Evolutionary conservation across 2,888 invertebrate genomes (phyloP), one percentile per base, ranked within the genome.

Genomic region (Tryphoninae sp.): DNA sequence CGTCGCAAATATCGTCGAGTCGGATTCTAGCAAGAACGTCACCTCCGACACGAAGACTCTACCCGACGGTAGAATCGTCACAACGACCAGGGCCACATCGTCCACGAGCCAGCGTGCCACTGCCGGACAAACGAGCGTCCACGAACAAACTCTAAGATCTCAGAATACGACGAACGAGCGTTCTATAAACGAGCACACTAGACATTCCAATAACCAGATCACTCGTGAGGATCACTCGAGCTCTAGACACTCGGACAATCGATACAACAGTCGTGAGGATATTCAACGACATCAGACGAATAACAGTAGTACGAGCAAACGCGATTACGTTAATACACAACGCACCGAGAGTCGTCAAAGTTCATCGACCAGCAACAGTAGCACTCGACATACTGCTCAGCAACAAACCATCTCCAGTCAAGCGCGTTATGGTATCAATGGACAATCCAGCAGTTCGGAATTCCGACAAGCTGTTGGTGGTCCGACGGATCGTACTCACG

Each of bases 31-130:
- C 4, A 85, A 71, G 16, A 83, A 19, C 59, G 51, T 83, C 2
- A 84, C 86, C 8, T 90, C 89, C 9, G 93, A 93, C 83, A 91
- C 92, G 1, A 93, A 92, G 84, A 92, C 92, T 53, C 83, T 93
- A 23, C 89, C 92, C 61, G 94, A 94, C 90, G 94, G 94, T 40
- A 92, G 93, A 22, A 92, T 93, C 72, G 92, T 94, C 7, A 93
- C 93, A 1, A 93, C 93, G 0, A 93, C 93, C 0, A 93, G 91
- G 73, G 93, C 92, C 78, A 93, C 93, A 0, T 93, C 93, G 1
- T 93, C 92, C 4, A 78, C 85, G 8, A 84, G 78, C 42, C 87
- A 88, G 19, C 84, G 84, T 19, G 51, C 81, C 1, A 89, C 90
- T 0, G 89, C 90, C 0, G 85, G 81, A 6, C 84, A 79, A 2